A percentile compares a stretch with the other conserved stretches of the same genome.
Conservation (phyloP, 2,113 vertebrate species). For the Physeter macrocephalus region DNA sequence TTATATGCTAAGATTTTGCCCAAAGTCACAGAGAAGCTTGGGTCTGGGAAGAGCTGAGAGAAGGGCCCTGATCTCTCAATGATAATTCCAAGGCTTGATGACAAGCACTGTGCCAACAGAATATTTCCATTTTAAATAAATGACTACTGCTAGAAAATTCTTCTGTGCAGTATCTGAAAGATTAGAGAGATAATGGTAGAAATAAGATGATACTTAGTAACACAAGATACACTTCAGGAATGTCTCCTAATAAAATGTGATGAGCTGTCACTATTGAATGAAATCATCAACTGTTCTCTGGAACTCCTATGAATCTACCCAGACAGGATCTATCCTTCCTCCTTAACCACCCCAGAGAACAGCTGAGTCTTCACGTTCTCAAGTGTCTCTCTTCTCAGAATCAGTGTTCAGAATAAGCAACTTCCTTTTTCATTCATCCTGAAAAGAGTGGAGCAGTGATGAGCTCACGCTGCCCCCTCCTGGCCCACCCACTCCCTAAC, state of each 20-base stretch:
- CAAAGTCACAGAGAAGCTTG: not conserved
- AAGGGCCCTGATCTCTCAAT: not conserved
- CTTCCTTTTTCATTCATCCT: not conserved
- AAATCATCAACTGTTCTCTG: not conserved
- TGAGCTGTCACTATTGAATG: not conserved
- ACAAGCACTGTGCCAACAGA: not conserved
- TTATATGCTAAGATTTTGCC: not conserved
- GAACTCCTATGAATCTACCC: not conserved
- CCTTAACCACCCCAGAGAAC: not conserved
- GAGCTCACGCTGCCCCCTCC: conserved; percentile 51
- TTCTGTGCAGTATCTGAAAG: not conserved
- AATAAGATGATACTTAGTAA: not conserved
- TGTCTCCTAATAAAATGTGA: not conserved
- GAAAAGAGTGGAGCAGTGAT: not conserved
- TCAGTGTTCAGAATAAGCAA: not conserved
- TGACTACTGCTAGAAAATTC: not conserved
- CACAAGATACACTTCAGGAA: not conserved
- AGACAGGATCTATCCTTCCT: not conserved
- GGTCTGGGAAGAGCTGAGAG: not conserved
- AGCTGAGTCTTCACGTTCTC: not conserved
- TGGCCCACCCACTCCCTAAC: not conserved
- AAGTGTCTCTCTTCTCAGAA: not conserved
- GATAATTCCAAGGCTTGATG: not conserved
- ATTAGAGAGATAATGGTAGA: not conserved
- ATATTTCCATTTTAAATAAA: not conserved